Evolutionary conservation across 2,888 invertebrate genomes (phyloP), one percentile per base, ranked within the genome.

Genomic region (Tortrix viridana): DNA sequence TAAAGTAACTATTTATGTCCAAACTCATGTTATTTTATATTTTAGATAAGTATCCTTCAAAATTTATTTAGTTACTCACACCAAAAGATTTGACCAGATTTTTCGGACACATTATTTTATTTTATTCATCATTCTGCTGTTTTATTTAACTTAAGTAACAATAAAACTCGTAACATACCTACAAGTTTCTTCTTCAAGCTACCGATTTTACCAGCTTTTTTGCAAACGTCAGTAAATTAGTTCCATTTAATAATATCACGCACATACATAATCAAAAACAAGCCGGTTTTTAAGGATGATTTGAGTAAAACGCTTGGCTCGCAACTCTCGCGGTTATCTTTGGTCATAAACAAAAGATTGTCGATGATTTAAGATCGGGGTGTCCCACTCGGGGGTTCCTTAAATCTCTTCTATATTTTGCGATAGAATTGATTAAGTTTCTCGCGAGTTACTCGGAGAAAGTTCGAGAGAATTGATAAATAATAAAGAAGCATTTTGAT

Each of bases 291-390:
- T 14, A 6, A 50, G 20, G 37, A 37, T 44, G 18, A 44, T 22
- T 37, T 44, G 22, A 55, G 50, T 61, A 61, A 49, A 61, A 50
- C 46, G 62, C 38, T 62, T 62, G 50, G 55, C 61, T 56, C 46
- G 62, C 62, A 26, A 52, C 23, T 38, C 50, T 38, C 22, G 53
- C 47, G 47, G 57, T 63, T 63, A 63, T 63, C 63, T 53, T n/a
- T 5, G 58, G 52, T 63, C 63, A 52, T 63, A 63, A 63, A 63
- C 63, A 63, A 63, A 53, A 58, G 63, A 63, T 63, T 63, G 63
- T 37, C 58, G 58, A 58, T 63, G 63, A 63, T 63, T 63, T 57
- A 63, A 41, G 57, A 47, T 49, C 46, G 16, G 47, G 46, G 47
- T 53, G 57, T 62, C 57, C 16, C 37, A 32, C 47, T 37, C 50